These are phyloP conservation scores for Spatulosminthurus flaviceps DNA, from an alignment of 2,888 invertebrate species.

Conservation along the genomic window DNA sequence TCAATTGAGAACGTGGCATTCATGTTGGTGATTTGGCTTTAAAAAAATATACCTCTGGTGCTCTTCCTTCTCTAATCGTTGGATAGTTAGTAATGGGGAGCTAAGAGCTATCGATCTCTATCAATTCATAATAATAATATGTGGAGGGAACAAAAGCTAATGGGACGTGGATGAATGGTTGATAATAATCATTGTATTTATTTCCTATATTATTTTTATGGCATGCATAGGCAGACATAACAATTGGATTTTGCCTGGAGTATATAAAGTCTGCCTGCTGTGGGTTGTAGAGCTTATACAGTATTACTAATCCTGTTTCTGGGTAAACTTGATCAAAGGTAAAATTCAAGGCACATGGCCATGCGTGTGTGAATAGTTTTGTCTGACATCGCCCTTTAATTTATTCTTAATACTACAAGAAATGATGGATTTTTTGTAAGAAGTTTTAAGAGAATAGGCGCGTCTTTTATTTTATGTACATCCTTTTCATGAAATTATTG, in stretches of 20 bases:
- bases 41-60: not conserved
- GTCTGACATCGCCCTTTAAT: too few species aligned
- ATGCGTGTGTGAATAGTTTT: too few species aligned
- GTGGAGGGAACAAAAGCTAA: not conserved
- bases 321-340: not conserved
- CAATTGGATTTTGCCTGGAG: not conserved
- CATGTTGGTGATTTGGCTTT: not conserved
- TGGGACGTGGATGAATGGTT: not conserved
- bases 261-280: not conserved
- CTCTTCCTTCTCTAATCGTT: constrained; percentile 1
- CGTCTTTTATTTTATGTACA: too few species aligned
- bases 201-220: not conserved
- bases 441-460: too few species aligned
- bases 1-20: not conserved
- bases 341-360: too few species aligned
- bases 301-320: not conserved
- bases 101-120: not conserved
- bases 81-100: too few species aligned
- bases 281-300: not conserved
- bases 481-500: too few species aligned
- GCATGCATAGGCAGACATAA: not conserved
- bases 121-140: not conserved
- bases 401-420: too few species aligned
- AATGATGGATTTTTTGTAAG: too few species aligned
- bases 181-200: constrained; percentile 2